Conservation (phyloP, 2,113 vertebrate genomes). For the Colinus virginianus region DNA sequence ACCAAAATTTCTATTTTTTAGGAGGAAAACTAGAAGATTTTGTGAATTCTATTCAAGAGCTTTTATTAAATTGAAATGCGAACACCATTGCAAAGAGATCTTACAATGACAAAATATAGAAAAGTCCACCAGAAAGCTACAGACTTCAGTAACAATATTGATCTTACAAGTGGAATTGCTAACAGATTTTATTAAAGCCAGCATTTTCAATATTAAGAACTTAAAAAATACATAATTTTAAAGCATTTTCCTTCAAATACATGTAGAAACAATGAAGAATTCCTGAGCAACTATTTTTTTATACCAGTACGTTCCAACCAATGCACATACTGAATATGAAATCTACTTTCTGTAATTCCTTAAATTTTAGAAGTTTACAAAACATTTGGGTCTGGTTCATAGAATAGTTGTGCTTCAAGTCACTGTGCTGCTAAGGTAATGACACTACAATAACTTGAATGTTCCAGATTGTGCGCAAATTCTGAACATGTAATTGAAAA, state of each 20-base stretch:
- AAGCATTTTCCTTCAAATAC: slow-evolving; percentile 54
- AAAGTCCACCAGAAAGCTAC: slow-evolving; percentile 45
- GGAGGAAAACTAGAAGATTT: background rate
- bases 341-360: background rate
- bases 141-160: slow-evolving; percentile 47
- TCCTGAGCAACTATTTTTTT: slow-evolving; percentile 70
- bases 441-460: background rate
- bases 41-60: slow-evolving; percentile 39
- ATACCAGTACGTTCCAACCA: slow-evolving; percentile 38
- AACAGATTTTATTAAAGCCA: slow-evolving; percentile 50
- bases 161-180: slow-evolving; percentile 41
- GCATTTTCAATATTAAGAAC: slow-evolving; percentile 45
- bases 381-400: slow-evolving; percentile 25
- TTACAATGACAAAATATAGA: slow-evolving; percentile 38
- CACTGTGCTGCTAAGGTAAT: slow-evolving; percentile 16
- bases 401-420: slow-evolving; percentile 60
- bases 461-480: slow-evolving; percentile 12
- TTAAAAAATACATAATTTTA: slow-evolving; percentile 37
- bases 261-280: slow-evolving; percentile 62
- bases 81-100: slow-evolving; percentile 53
- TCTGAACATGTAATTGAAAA: background rate
- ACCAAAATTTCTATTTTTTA: background rate
- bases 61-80: slow-evolving; percentile 67
- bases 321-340: background rate
- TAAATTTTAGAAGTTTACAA: slow-evolving; percentile 38